A percentile compares a stretch with the other conserved stretches of the same genome.
phyloP scores from a whole-genome alignment of 2,888 invertebrate genomes.

The Eilema griseolum region DNA sequence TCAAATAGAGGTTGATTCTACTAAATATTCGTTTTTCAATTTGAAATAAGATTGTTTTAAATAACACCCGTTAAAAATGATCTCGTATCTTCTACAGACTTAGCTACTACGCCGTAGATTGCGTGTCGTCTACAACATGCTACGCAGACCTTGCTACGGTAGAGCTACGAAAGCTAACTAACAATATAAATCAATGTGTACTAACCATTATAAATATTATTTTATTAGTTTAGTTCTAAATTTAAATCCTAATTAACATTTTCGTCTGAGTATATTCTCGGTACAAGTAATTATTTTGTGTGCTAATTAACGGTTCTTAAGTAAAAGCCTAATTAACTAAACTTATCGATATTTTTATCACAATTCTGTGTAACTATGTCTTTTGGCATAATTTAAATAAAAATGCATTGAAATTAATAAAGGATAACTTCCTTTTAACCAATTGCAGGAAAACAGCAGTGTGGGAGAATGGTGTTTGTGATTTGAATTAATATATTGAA shows the following conservation, averaged over 20 bases:
- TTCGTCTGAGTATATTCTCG: neutral
- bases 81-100: slow-evolving; percentile 5
- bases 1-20: too few species aligned
- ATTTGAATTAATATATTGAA: neutral
- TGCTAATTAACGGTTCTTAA: neutral
- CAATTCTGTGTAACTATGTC: neutral
- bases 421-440: neutral
- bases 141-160: slow-evolving; percentile 53
- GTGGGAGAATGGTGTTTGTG: neutral
- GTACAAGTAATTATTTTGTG: neutral
- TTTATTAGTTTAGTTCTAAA: slow-evolving; percentile 4
- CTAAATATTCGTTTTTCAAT: too few species aligned
- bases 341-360: neutral
- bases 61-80: neutral
- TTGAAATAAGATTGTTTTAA: neutral
- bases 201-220: slow-evolving; percentile 1
- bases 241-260: neutral
- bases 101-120: slow-evolving; percentile 45
- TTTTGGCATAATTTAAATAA: neutral
- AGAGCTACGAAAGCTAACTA: slow-evolving; percentile 17
- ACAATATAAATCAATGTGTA: neutral
- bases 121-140: slow-evolving; percentile 37
- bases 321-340: neutral
- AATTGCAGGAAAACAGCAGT: neutral
- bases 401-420: neutral